Percentiles rank a stretch among this genome's conserved stretches.
These are phyloP conservation scores for Drosophila subquinaria DNA, from an alignment of 2,888 invertebrate species.

Conservation along the genomic window DNA sequence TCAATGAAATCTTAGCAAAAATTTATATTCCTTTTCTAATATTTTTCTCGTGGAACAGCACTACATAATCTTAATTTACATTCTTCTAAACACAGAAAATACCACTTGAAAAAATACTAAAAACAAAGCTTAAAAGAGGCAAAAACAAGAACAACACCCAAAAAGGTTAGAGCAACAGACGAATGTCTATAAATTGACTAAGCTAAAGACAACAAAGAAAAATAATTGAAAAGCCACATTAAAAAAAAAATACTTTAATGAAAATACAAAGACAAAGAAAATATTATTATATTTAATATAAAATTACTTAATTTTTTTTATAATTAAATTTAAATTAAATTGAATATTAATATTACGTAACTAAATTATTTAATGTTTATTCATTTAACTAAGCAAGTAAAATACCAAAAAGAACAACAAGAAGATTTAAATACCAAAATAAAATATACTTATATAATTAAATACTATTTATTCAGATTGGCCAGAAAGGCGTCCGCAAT, in stretches of 20 bases:
- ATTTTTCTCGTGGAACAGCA: conserved; percentile 41
- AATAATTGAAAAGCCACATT: conserved; percentile 13
- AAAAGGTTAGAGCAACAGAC: conserved; percentile 55
- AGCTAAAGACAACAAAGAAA: conserved; percentile 25
- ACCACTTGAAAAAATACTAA: conserved; percentile 48
- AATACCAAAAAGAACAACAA: conserved; percentile 19
- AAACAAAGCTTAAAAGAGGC: conserved; percentile 76
- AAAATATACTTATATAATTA: conserved; percentile 40
- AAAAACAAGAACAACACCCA: conserved; percentile 34
- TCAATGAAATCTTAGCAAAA: conserved; percentile 73
- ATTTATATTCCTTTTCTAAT: conserved; percentile 56
- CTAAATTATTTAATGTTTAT: conserved; percentile 77
- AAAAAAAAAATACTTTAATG: conserved; percentile 24
- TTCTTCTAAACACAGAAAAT: conserved; percentile 35
- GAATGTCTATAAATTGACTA: conserved; percentile 67
- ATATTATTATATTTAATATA: conserved; percentile 21
- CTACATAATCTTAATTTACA: conserved; percentile 62
- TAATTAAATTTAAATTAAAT: conserved; percentile 59
- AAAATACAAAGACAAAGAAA: conserved; percentile 32
- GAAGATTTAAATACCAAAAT: conserved; percentile 20
- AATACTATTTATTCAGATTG: conserved; percentile 46
- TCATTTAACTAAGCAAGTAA: conserved; percentile 58
- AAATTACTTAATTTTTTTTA: conserved; percentile 49
- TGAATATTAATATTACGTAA: conserved; percentile 69
- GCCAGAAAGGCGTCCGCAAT: conserved; percentile 3